Base-by-base conservation (phyloP, 2,888 invertebrate genomes). In the Itoplectis maculator region DNA sequence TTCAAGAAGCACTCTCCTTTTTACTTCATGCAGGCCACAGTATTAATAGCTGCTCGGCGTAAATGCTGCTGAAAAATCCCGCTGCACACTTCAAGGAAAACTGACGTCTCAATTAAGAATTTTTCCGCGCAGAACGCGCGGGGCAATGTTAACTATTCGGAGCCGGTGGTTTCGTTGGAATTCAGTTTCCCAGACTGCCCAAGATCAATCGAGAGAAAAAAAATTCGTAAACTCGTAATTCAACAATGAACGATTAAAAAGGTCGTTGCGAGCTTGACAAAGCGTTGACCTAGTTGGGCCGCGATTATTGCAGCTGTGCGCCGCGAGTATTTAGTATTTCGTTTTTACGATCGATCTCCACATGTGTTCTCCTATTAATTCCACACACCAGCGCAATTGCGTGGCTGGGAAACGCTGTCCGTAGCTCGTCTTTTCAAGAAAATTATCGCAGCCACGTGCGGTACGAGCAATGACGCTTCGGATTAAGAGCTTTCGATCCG, bases 291-390 rank as follows among this genome's bases (percentile, higher is more conserved):
- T 18, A 72, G 76, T 76, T 76, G 11, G 20, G n/a, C 29, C 29
- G 5, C 66, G 61, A 73, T 77, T 59, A 45, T 72, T 66, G 72
- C 81, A 81, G 81, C 81, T 81, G 77, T 68, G 56, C 56, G 9
- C 47, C 49, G 47, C 42, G 40, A 35, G 35, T 18, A 70, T 65
- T 35, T 29, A 70, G 49, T 20, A 42, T 15, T 65, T 65, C 37
- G 20, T 75, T 63, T 42, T 73, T 49, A 47, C 65, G 51, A 51
- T 66, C 29, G 56, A 70, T 63, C 61, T n/a, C 18, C 70, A 70
- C 65, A 76, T 76, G 79, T 66, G 72, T n/a, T 65, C 51, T 65
- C 51, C 5, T 15, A 49, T 20, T 13, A 37, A 61, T 61, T 35
- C 37, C 37, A 11, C 18, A 11, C 18, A 15, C 59, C 35, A 11